A percentile compares a stretch with the other conserved stretches of the same genome.
These are phyloP conservation scores for Teinopalpus imperialis DNA, from an alignment of 2,888 invertebrate genomes.

Conservation along the genomic window DNA sequence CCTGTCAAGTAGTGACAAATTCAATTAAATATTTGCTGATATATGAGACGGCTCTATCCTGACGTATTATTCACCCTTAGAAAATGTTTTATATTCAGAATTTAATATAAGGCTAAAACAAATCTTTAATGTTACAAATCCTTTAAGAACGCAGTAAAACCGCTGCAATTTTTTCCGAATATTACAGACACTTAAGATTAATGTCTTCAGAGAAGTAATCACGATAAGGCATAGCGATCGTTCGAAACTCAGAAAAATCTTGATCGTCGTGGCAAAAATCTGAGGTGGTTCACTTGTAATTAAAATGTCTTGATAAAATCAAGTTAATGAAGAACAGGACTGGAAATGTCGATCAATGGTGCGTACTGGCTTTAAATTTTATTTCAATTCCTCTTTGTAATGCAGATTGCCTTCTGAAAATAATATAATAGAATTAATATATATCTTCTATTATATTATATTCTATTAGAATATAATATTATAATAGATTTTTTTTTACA, in stretches of 20 bases:
- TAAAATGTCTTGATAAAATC: constrained; percentile 76
- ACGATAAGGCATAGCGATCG: constrained; percentile 53
- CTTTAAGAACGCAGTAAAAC: background rate
- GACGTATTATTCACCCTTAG: too few relatives aligned
- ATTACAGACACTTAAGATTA: constrained; percentile 40
- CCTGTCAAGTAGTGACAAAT: too few relatives aligned
- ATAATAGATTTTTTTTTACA: too few relatives aligned
- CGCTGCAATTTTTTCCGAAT: constrained; percentile 17
- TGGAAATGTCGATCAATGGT: constrained; percentile 58
- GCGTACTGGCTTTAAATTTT: constrained; percentile 65
- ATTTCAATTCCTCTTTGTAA: constrained; percentile 69
- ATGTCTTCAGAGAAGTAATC: constrained; percentile 49
- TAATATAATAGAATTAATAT: too few relatives aligned
- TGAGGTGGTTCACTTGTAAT: constrained; percentile 69
- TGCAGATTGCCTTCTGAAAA: constrained; percentile 37
- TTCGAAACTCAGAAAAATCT: constrained; percentile 55
- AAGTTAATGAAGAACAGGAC: constrained; percentile 77
- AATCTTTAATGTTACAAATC: too few relatives aligned
- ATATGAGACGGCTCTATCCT: too few relatives aligned
- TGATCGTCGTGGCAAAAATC: constrained; percentile 67
- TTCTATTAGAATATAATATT: too few relatives aligned
- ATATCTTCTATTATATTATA: too few relatives aligned
- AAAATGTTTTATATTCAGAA: too few relatives aligned
- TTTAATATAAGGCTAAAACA: too few relatives aligned
- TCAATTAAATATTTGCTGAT: too few relatives aligned